These are phyloP conservation scores for Drymonia ruficornis DNA, from an alignment of 2,888 invertebrate species.

Conservation along the genomic window DNA sequence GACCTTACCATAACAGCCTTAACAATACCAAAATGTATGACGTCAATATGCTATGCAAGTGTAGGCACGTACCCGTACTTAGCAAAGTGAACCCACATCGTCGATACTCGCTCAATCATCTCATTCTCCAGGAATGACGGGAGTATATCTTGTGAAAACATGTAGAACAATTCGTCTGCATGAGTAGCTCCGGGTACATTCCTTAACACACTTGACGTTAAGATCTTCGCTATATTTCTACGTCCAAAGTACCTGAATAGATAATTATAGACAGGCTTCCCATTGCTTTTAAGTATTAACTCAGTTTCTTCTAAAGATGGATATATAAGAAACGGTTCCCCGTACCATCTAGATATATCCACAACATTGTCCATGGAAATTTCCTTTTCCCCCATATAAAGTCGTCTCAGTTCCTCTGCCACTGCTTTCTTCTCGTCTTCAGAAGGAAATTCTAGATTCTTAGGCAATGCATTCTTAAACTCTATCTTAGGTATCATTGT, in stretches of 20 bases:
- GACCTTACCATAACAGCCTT: no score
- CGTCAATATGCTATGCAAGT: background rate
- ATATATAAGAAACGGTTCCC: constrained; percentile 54
- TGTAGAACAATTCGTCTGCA: constrained; percentile 68
- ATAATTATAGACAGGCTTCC: constrained; percentile 60
- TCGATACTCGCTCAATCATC: constrained; percentile 62
- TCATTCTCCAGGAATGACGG: constrained; percentile 52
- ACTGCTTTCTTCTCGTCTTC: constrained; percentile 43
- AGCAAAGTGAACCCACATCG: constrained; percentile 73
- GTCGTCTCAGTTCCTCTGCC: constrained; percentile 48
- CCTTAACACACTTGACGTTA: constrained; percentile 35
- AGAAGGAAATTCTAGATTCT: constrained; percentile 56
- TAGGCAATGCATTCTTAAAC: constrained; percentile 62
- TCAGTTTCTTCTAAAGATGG: constrained; percentile 61
- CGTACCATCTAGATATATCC: constrained; percentile 60
- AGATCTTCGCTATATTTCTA: constrained; percentile 54
- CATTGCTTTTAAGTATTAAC: constrained; percentile 47
- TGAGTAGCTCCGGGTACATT: constrained; percentile 59
- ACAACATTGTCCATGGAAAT: constrained; percentile 50
- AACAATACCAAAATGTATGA: background rate
- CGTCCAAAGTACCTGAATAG: constrained; percentile 59
- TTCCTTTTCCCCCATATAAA: constrained; percentile 66
- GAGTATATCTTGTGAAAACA: constrained; percentile 56
- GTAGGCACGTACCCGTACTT: constrained; percentile 65
- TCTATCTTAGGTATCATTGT: constrained; percentile 50